These are phyloP conservation scores for Drosophila algonquin DNA, from an alignment of 2,888 invertebrate genomes.

Conservation along the genomic window DNA sequence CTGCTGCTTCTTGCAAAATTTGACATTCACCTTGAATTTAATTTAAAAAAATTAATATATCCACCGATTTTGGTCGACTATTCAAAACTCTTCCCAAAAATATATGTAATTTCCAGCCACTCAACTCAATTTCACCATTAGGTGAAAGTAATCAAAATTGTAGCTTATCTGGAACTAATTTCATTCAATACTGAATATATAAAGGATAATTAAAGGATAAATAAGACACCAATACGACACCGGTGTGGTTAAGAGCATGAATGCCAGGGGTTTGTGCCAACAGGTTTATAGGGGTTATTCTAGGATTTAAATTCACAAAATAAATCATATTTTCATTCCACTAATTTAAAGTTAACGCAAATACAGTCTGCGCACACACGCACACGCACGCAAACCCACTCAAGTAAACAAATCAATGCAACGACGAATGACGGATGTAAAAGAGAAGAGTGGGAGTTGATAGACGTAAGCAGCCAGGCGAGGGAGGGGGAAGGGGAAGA, in stretches of 20 bases:
- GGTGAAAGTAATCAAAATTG: not conserved
- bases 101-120: not conserved
- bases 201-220: slow-evolving; percentile 1
- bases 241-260: slow-evolving; percentile 19
- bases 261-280: slow-evolving; percentile 8
- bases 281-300: not conserved
- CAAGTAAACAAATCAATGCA: slow-evolving; percentile 40
- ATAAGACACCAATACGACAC: slow-evolving; percentile 18
- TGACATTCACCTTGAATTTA: slow-evolving; percentile 53
- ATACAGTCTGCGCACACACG: slow-evolving; percentile 9
- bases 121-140: slow-evolving; percentile 6
- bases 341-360: not conserved
- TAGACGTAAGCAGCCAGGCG: slow-evolving; percentile 3
- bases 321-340: no score
- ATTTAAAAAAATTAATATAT: not conserved
- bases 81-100: no score
- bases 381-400: slow-evolving; percentile 12
- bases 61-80: not conserved
- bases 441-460: slow-evolving; percentile 14
- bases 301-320: no score
- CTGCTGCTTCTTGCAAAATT: slow-evolving; percentile 7
- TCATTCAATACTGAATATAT: slow-evolving; percentile 1
- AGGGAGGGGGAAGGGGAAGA: slow-evolving; percentile 5
- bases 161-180: not conserved
- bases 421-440: slow-evolving; percentile 5